Evolutionary conservation across 2,797 vertebrate genomes (phyloP), one percentile per base, ranked within the genome.

Genomic region (Dermochelys coriacea): DNA sequence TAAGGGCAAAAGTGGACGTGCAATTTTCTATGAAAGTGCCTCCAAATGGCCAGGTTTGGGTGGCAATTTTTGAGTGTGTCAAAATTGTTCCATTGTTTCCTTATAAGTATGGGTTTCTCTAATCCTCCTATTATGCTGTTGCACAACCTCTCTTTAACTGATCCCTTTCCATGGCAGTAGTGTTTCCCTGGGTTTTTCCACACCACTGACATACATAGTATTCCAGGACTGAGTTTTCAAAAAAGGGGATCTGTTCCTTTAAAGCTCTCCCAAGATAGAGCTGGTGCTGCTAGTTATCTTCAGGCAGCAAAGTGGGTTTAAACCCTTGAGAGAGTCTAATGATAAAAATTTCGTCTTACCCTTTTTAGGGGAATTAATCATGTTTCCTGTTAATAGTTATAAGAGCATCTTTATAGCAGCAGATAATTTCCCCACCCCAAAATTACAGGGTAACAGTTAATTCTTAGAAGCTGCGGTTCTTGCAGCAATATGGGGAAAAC

Each of bases 371-470:
- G 21, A 92, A 51, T 31, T 94, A 87, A 41, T 68, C 16, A 80
- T 96, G 27, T 91, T 82, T 95, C 68, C 95, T 87, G 34, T 94
- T 94, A 95, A 84, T 81, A 68, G 34, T 86, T 90, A 93, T 96
- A 93, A 86, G 82, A 88, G 82, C 80, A 80, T 93, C 96, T 95
- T 92, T 90, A 92, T 95, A 93, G 78, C 88, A 93, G 27, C 71
- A 88, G 85, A 77, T 93, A 91, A 91, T 95, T 85, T 93, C 84
- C 91, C 85, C 84, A 92, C 90, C 83, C 91, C 54, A 37, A 0
- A 90, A 95, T 94, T 95, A 96, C 80, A 82, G 86, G 71, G 55
- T 88, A 86, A 71, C 84, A 89, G 55, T 93, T 95, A 93, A 82
- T 88, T 23, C 47, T 96, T 29, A 74, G 90, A 94, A 94, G 90